A percentile compares a stretch with the other conserved stretches of the same genome.
Evolutionary conservation across 2,888 invertebrate species (phyloP).

Genomic region (Ceraclea dissimilis): DNA sequence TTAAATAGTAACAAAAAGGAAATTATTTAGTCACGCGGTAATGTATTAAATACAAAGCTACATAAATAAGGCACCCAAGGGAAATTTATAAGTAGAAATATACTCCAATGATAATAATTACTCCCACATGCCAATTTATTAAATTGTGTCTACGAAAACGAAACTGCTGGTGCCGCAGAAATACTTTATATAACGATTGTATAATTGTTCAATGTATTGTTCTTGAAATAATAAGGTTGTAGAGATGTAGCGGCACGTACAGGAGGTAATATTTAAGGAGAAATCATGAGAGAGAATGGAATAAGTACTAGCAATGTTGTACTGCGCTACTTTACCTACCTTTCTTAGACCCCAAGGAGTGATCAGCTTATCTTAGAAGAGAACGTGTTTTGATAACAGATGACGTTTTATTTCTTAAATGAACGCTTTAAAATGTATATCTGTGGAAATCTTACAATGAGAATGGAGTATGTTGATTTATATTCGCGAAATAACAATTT

Average conservation of each 20-base stretch:
- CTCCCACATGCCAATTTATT: too few species aligned
- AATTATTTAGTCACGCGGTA: too few species aligned
- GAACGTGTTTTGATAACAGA: slow-evolving; percentile 21
- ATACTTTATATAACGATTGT: neutral
- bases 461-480: neutral
- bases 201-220: slow-evolving; percentile 6
- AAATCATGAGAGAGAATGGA: slow-evolving; percentile 5
- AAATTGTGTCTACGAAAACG: neutral
- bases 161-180: neutral
- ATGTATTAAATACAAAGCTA: too few species aligned
- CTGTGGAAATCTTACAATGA: neutral
- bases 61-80: too few species aligned
- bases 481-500: neutral
- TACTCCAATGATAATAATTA: too few species aligned
- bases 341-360: slow-evolving; percentile 10
- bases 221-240: neutral
- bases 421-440: neutral
- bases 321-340: neutral
- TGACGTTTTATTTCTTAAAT: slow-evolving; percentile 12
- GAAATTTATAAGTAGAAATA: too few species aligned
- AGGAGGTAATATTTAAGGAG: slow-evolving; percentile 10
- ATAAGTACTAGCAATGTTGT: neutral
- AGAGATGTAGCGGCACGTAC: slow-evolving; percentile 9
- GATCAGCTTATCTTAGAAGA: slow-evolving; percentile 14
- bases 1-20: too few species aligned